Evolutionary conservation across 1,140 invertebrate genomes (phyloP).

Genomic region (Galleria mellonella): DNA sequence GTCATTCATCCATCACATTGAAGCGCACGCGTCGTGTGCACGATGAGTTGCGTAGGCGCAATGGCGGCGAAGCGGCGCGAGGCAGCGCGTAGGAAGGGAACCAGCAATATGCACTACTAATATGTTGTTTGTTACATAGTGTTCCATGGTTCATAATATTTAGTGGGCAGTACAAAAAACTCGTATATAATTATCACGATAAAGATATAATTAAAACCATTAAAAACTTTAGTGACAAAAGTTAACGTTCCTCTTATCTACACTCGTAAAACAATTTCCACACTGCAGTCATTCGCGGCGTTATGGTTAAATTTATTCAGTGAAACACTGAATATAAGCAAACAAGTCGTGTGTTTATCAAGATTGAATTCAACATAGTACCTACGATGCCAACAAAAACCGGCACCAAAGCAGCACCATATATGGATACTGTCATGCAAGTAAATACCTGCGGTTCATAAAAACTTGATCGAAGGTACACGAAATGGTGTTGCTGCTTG

Average conservation of each 20-base stretch:
- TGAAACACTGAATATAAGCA: constrained; percentile 31
- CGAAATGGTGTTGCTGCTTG: constrained; percentile 36
- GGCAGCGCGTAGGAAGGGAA: neutral
- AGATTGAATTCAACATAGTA: constrained; percentile 57
- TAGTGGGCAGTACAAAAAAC: too few relatives aligned
- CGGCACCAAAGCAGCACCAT: constrained; percentile 35
- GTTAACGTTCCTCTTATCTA: too few relatives aligned
- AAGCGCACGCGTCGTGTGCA: constrained; percentile 13
- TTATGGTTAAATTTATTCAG: constrained; percentile 7
- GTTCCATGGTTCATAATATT: too few relatives aligned
- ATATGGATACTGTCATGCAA: constrained; percentile 49
- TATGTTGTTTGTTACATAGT: too few relatives aligned
- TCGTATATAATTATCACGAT: too few relatives aligned
- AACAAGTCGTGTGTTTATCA: constrained; percentile 42
- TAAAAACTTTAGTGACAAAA: too few relatives aligned
- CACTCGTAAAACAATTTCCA: too few relatives aligned
- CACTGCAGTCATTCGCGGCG: neutral
- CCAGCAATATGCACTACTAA: neutral
- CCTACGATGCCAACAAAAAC: constrained; percentile 52
- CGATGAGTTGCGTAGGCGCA: constrained; percentile 14
- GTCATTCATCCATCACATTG: constrained; percentile 12
- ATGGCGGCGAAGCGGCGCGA: neutral
- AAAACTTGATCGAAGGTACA: constrained; percentile 58
- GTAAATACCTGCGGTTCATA: constrained; percentile 52
- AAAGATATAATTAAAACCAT: too few relatives aligned